Percentiles rank a stretch among this genome's conserved stretches.
Evolutionary conservation across 1,140 invertebrate species (phyloP).

Genomic region (Drosophila bifasciata): DNA sequence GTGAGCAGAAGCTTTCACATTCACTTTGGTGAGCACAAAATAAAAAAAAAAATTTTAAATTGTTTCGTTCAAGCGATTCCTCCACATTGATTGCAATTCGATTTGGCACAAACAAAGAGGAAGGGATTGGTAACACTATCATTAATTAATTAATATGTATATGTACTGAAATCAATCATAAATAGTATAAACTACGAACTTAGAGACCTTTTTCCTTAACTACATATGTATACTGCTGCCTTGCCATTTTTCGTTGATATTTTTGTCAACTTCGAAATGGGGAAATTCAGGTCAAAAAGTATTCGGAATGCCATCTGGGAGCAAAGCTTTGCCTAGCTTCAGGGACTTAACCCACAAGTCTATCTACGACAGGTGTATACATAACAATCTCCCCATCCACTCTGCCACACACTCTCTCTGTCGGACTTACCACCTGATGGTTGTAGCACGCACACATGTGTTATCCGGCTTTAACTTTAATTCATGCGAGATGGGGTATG

Average conservation of each 20-base stretch:
- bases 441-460: neutral
- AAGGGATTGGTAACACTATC: too few relatives aligned
- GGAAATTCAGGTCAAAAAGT: neutral
- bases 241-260: too few relatives aligned
- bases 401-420: too few relatives aligned
- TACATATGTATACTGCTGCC: too few relatives aligned
- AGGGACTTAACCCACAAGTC: slow-evolving; percentile 1
- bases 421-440: too few relatives aligned
- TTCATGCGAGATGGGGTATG: neutral
- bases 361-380: slow-evolving; percentile 11
- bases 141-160: too few relatives aligned
- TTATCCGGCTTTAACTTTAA: slow-evolving; percentile 3
- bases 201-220: too few relatives aligned
- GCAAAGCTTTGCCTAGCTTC: too few relatives aligned
- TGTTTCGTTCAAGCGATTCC: slow-evolving; percentile 19
- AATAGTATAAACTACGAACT: too few relatives aligned
- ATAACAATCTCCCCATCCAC: neutral
- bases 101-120: slow-evolving; percentile 19
- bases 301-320: neutral
- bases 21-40: neutral
- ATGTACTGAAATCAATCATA: too few relatives aligned
- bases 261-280: too few relatives aligned
- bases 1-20: neutral
- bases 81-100: slow-evolving; percentile 35
- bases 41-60: slow-evolving; percentile 31